Evolutionary conservation across 2,113 vertebrate genomes (phyloP), one percentile per base, ranked within the genome.

Genomic region (Lagopus leucura): DNA sequence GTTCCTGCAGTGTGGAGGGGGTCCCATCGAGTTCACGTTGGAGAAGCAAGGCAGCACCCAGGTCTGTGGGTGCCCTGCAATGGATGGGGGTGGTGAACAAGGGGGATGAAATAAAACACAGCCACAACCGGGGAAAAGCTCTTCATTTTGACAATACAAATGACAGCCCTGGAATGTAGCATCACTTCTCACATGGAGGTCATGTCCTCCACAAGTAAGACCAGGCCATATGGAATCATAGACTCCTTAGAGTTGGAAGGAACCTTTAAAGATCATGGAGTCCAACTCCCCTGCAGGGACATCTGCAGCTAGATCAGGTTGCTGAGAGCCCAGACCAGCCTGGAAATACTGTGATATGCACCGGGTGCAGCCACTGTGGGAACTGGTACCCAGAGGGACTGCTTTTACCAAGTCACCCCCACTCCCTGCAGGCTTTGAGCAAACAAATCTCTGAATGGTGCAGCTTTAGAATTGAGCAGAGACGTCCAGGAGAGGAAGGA

Each of bases 21-120:
- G 11, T 66, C 45, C 38, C 0, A 0, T 10, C 27, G 61, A 10
- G n/a, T 2, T 4, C 1, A 47, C 22, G 18, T 2, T 22, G 48
- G 13, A 2, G 32, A 36, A 28, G 30, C 11, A 14, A 14, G 48
- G 17, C 30, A 28, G 19, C 7, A 19, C 38, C 42, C 47, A 13
- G 78, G 55, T 10, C 47, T 24, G 13, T 2, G 8, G 27, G 19
- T 24, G 20, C 30, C 4, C 76, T 52, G 2, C 55, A 14, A 42
- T 64, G 63, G 45, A 52, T 4, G 4, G 0, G 28, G 34, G 6
- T 18, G 64, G 22, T 67, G 36, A 57, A 52, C 4, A 34, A 36
- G 63, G 36, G 25, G 52, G 25, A 16, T 4, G 30, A 50, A 60
- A 45, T 8, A 20, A 42, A 63, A 64, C 54, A 63, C 13, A 54